Conservation (phyloP, 1,140 invertebrate species). For the Kradibia gibbosae region DNA sequence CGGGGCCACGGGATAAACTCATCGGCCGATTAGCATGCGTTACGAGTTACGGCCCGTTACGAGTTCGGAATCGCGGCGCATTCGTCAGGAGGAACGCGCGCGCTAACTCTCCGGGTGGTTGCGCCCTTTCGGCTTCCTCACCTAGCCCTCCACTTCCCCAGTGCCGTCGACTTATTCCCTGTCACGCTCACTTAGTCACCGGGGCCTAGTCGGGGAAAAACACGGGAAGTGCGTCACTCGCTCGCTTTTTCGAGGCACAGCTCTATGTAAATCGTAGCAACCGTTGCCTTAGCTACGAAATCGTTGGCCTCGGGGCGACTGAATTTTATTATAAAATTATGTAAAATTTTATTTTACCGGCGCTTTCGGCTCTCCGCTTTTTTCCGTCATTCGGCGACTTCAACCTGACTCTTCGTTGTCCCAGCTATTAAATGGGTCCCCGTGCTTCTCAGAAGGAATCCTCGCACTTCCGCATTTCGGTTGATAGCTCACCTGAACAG, state of each 20-base stretch:
- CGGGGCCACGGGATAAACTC: no score
- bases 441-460: no score
- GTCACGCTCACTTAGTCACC: constrained; percentile 10
- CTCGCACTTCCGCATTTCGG: no score
- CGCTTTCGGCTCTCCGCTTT: no score
- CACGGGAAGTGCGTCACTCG: constrained; percentile 6
- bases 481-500: no score
- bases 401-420: no score
- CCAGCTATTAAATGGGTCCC: no score
- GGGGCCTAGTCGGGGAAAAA: neutral
- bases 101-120: neutral
- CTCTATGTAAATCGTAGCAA: neutral
- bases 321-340: no score
- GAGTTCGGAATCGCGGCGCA: constrained; percentile 2
- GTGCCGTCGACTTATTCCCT: constrained; percentile 6
- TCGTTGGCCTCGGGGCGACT: neutral
- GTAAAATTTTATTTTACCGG: no score
- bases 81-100: neutral
- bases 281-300: neutral
- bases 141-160: neutral
- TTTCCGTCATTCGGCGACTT: no score
- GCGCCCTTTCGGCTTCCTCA: neutral
- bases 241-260: neutral
- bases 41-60: neutral
- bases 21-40: neutral